A percentile compares a stretch with the other conserved stretches of the same genome.
Conservation (phyloP, 2,113 vertebrate species). For the Bos taurus region DNA sequence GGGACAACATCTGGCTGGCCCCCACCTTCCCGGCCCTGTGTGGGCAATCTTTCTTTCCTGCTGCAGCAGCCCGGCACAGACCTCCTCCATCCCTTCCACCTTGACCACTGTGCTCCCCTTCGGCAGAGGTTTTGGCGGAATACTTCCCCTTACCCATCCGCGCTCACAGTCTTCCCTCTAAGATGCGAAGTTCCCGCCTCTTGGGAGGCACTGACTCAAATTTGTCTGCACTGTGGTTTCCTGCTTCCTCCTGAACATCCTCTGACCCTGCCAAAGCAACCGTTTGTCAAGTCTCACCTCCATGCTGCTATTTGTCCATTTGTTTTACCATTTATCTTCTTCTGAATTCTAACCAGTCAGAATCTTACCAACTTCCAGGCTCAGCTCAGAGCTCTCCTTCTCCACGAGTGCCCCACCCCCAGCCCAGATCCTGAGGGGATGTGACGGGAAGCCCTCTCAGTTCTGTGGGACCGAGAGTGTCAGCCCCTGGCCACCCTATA, state of each 20-base stretch:
- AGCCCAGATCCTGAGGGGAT: accelerated
- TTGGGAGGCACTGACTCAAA: background rate
- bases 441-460: background rate
- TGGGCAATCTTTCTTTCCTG: background rate
- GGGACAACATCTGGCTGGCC: accelerated
- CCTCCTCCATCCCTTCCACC: background rate
- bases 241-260: background rate
- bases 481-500: background rate
- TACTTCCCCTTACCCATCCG: accelerated
- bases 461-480: background rate
- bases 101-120: accelerated
- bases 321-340: background rate
- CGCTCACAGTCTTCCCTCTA: accelerated
- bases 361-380: no score
- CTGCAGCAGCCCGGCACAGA: background rate
- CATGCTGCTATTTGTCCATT: background rate
- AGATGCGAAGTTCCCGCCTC: background rate
- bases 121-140: accelerated
- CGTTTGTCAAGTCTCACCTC: background rate
- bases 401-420: accelerated
- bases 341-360: background rate
- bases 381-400: background rate
- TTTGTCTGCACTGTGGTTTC: no score
- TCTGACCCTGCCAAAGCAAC: background rate
- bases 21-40: background rate